Base-by-base conservation (phyloP, 2,888 invertebrate species). In the Pristionchus arcanus region DNA sequence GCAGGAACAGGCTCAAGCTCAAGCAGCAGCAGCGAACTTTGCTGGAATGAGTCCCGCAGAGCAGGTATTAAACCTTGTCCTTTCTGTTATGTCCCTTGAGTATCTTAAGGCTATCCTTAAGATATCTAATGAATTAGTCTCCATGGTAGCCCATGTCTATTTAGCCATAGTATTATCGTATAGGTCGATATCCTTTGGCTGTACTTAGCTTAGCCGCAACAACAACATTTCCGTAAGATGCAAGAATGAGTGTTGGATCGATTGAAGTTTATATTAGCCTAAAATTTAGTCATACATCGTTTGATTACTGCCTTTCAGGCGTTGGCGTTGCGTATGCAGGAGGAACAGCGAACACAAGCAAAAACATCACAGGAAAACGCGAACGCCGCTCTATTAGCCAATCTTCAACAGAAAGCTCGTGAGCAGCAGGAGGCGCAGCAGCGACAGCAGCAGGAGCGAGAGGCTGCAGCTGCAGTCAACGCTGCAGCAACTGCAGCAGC, bases 371-470 rank as follows among this genome's bases (percentile, higher is more conserved):
- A 49, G 7, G 42, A 49, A 49, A 49, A 49, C 9, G 9, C 9
- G 42, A 49, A 49, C 13, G 42, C 42, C 42, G 13, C 9, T 49
- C 42, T 49, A 13, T 13, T 49, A 11, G 11, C 9, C 42, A 13
- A 0, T 49, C 42, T 49, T 49, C 59, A 55, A 34, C 87, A 87
- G 66, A 68, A 31, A 28, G n/a, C 16, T 16, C 19, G 21, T 15
- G 63, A 59, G 25, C 85, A 42, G 68, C 85, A 63, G 66, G 63
- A 86, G 34, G 34, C 21, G 85, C 85, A 31, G 25, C 63, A 34
- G 84, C 21, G 5, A 15, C 28, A 53, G 42, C 55, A 28, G 31
- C 9, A 2, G 28, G 25, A 28, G 19, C 84, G 34, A 7, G 34
- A 85, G 84, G 59, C 84, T 15, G 25, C 84, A 59, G 84, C 34